phyloP scores from a whole-genome alignment of 2,888 invertebrate genomes.

The Eupithecia inturbata region DNA sequence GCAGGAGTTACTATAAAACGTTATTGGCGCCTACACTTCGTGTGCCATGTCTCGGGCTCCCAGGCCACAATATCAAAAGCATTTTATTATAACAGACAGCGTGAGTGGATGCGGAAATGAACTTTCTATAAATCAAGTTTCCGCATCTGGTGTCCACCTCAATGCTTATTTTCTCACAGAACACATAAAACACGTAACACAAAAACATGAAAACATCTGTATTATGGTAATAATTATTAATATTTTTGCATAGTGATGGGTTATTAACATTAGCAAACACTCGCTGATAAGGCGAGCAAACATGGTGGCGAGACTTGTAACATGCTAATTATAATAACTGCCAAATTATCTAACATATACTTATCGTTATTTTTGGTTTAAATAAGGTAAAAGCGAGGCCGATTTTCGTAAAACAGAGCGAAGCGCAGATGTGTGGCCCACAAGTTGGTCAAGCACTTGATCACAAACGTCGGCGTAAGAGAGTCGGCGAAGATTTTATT shows the following conservation, averaged over 20 bases:
- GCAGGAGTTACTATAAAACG: not conserved
- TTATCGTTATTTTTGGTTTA: not conserved
- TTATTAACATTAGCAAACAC: constrained; percentile 25
- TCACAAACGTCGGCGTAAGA: too few relatives aligned
- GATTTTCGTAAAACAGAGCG: not conserved
- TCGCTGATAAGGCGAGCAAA: constrained; percentile 18
- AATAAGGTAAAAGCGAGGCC: not conserved
- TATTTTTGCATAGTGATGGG: constrained; percentile 19
- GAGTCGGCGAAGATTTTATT: too few relatives aligned
- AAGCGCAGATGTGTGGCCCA: not conserved
- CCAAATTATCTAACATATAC: not conserved
- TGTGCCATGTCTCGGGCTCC: not conserved
- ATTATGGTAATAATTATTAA: constrained; percentile 18
- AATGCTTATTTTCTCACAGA: not conserved
- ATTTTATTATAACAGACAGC: not conserved
- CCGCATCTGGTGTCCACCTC: not conserved
- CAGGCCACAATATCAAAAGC: not conserved
- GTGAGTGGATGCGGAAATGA: not conserved
- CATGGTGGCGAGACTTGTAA: constrained; percentile 8
- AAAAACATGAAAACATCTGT: constrained; percentile 2
- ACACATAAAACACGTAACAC: not conserved
- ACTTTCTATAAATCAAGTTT: not conserved
- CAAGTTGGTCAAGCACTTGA: too few relatives aligned
- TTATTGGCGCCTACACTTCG: not conserved
- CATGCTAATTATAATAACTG: constrained; percentile 2